These are phyloP conservation scores for Apis florea DNA, from an alignment of 1,140 invertebrate species.

Conservation along the genomic window DNA sequence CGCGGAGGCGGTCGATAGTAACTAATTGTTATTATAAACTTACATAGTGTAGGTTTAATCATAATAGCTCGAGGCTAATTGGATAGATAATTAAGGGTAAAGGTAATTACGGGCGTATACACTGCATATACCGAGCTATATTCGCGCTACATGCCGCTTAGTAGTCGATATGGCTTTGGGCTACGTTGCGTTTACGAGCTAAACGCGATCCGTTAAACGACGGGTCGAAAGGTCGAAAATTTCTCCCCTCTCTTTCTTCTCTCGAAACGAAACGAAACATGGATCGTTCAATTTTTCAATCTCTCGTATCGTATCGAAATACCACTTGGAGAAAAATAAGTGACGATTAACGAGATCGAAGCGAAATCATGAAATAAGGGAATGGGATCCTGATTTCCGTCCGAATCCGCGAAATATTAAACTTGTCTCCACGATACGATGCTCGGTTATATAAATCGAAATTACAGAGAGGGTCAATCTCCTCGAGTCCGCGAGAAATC, in stretches of 20 bases:
- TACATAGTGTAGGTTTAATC: conserved; percentile 80
- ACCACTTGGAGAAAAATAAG: too few relatives aligned
- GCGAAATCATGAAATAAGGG: too few relatives aligned
- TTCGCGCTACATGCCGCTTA: conserved; percentile 73
- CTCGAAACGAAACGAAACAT: too few relatives aligned
- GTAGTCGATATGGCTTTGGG: conserved; percentile 78
- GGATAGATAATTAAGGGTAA: conserved; percentile 81
- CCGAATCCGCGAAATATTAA: too few relatives aligned
- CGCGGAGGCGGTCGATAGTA: conserved; percentile 75
- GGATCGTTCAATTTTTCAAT: too few relatives aligned
- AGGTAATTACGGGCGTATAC: conserved; percentile 79
- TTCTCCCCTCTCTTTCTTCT: conserved; percentile 20
- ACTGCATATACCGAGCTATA: conserved; percentile 70
- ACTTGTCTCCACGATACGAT: too few relatives aligned
- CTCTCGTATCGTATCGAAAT: too few relatives aligned
- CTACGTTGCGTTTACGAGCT: conserved; percentile 74
- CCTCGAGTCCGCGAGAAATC: conserved; percentile 41
- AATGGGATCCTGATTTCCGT: too few relatives aligned
- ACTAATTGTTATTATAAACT: conserved; percentile 82
- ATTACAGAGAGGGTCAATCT: conserved; percentile 17
- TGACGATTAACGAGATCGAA: too few relatives aligned
- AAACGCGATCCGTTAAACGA: conserved; percentile 69
- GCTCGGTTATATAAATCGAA: neutral
- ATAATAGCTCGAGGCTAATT: conserved; percentile 81
- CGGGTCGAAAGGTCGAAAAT: conserved; percentile 72